Evolutionary conservation across 2,113 vertebrate genomes (phyloP).

Genomic region (Melanocharis versteri): DNA sequence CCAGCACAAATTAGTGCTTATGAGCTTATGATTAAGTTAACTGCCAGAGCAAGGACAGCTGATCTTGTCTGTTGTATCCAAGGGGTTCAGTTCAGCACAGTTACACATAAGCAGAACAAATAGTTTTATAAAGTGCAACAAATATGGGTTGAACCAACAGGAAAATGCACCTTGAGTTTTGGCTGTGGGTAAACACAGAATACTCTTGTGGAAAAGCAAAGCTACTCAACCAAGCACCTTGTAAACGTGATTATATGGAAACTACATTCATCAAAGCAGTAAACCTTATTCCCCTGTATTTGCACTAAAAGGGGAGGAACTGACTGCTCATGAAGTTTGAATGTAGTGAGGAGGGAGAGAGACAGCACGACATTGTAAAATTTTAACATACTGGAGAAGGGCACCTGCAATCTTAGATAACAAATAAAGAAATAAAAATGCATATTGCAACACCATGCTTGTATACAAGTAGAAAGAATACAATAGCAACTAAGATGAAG

Average conservation of each 20-base stretch:
- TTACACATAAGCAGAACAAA: not conserved
- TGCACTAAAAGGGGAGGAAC: not conserved
- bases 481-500: not conserved
- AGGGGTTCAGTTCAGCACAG: not conserved
- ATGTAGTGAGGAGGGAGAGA: not conserved
- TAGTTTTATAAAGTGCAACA: not conserved
- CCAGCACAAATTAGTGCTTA: not conserved
- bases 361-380: not conserved
- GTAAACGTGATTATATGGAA: not conserved
- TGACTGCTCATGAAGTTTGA: not conserved
- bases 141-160: not conserved
- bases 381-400: not conserved
- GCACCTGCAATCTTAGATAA: not conserved
- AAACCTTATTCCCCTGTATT: not conserved
- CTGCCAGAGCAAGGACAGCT: not conserved
- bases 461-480: not conserved
- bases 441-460: not conserved
- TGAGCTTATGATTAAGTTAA: slow-evolving; percentile 1
- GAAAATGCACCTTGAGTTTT: slow-evolving; percentile 6
- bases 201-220: not conserved
- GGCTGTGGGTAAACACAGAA: not conserved
- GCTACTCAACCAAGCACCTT: not conserved
- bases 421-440: not conserved
- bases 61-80: not conserved
- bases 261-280: not conserved